Evolutionary conservation across 2,888 invertebrate species (phyloP).

Genomic region (Linnaemya tessellans): DNA sequence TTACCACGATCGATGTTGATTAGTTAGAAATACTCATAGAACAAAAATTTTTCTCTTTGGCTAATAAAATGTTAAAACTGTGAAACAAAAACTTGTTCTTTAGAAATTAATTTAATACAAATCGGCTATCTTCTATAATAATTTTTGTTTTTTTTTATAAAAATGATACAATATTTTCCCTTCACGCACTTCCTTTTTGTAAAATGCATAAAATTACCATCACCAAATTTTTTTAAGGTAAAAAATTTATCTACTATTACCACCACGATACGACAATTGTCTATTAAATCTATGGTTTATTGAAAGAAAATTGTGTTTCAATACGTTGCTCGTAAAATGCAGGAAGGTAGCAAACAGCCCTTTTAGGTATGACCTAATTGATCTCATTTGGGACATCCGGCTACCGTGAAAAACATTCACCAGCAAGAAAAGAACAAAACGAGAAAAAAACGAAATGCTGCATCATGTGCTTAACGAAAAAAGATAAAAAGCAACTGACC

Average conservation of each 20-base stretch:
- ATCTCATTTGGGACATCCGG: slow-evolving; percentile 67
- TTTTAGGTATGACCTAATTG: slow-evolving; percentile 61
- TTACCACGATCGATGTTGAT: no score
- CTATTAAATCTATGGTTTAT: slow-evolving; percentile 62
- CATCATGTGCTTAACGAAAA: background rate
- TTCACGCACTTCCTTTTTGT: slow-evolving; percentile 43
- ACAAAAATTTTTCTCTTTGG: no score
- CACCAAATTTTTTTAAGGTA: slow-evolving; percentile 21
- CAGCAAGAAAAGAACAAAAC: background rate
- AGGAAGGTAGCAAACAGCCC: background rate
- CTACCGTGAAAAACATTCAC: slow-evolving; percentile 29
- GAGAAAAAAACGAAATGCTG: background rate
- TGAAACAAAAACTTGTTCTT: no score
- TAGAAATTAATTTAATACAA: no score
- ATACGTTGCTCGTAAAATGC: background rate
- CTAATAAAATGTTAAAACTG: no score
- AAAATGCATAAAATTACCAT: slow-evolving; percentile 74
- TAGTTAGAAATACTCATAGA: no score
- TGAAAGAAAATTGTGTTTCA: background rate
- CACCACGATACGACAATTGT: slow-evolving; percentile 38
- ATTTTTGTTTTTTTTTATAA: background rate
- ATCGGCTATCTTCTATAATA: no score
- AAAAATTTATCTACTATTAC: background rate
- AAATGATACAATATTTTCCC: background rate
- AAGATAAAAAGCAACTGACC: background rate